These are phyloP conservation scores for Ceratotherium simum DNA, from an alignment of 2,113 vertebrate species.

Conservation along the genomic window DNA sequence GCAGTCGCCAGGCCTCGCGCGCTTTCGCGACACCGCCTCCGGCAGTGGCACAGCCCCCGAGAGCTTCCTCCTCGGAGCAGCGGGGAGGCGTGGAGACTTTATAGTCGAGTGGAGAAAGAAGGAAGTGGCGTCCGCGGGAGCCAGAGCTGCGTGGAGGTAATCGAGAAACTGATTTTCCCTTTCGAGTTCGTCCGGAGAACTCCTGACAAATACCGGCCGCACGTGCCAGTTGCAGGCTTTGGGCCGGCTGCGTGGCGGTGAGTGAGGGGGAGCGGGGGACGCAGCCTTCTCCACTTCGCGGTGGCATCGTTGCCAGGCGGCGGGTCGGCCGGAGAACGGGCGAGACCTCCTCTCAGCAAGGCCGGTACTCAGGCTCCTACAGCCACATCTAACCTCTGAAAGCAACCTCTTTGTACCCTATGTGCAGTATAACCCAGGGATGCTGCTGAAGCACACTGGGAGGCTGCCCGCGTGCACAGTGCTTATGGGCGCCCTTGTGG, in stretches of 20 bases:
- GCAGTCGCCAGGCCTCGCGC: not conserved
- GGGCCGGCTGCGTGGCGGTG: not conserved
- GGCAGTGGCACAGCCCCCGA: too few species aligned
- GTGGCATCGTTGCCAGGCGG: not conserved
- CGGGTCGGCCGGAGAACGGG: not conserved
- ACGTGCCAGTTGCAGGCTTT: not conserved
- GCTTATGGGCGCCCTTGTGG: not conserved
- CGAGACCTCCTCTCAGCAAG: not conserved
- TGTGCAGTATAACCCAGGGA: not conserved
- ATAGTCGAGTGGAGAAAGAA: not conserved
- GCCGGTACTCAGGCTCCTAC: too few species aligned
- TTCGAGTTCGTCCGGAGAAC: not conserved
- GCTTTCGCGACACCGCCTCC: not conserved
- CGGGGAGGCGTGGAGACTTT: not conserved
- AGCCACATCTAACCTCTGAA: not conserved
- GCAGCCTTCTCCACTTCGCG: not conserved
- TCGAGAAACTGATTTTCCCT: not conserved
- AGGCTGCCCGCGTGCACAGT: not conserved
- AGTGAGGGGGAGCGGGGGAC: not conserved
- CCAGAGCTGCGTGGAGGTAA: not conserved
- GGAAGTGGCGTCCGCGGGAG: not conserved
- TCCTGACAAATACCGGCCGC: not conserved
- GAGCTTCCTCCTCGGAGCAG: too few species aligned
- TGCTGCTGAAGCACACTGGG: too few species aligned
- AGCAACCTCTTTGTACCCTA: not conserved